Evolutionary conservation across 2,797 vertebrate species (phyloP), one percentile per base, ranked within the genome.

Genomic region (Amblyopsis hoosieri): DNA sequence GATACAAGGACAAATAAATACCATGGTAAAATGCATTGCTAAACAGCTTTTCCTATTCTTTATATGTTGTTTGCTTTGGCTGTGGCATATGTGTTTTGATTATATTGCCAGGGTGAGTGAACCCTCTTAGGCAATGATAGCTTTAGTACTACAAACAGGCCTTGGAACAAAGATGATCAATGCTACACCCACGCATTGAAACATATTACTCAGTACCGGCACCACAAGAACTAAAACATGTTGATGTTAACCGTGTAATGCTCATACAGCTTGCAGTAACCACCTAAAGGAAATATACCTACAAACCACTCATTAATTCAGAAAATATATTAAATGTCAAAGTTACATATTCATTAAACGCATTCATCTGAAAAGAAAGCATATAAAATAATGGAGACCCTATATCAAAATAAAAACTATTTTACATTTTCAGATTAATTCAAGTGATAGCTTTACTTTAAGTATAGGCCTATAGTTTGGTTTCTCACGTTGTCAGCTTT

Each of bases 91-190:
- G 85, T 61, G 76, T 69, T 68, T 76, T 76, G 69, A 3, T 67
- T 77, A 19, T 63, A 0, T 29, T 50, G 63, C 73, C 46, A 47
- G 54, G 85, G 82, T 89, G 81, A 89, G 86, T 72, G 75, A 67
- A 82, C 82, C 81, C 57, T 84, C 74, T 85, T 87, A 72, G 60
- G 79, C 85, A 88, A 88, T 82, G 68, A 46, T 78, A 69, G 63
- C 65, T 73, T 82, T 62, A 54, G 45, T 66, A 58, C 75, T 62
- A 76, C 82, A 87, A 85, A 87, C 75, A 72, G 82, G 69, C 85
- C 85, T 90, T 89, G 86, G 80, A 81, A 87, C 76, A 63, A n/a
- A n/a, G 53, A 82, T 71, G 67, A 71, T 71, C 57, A 75, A 66
- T 51, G 53, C 47, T 61, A 81, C 77, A 74, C 79, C 78, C 55